These are phyloP conservation scores for Notocelia uddmanniana DNA, from an alignment of 2,888 invertebrate genomes.

Conservation along the genomic window DNA sequence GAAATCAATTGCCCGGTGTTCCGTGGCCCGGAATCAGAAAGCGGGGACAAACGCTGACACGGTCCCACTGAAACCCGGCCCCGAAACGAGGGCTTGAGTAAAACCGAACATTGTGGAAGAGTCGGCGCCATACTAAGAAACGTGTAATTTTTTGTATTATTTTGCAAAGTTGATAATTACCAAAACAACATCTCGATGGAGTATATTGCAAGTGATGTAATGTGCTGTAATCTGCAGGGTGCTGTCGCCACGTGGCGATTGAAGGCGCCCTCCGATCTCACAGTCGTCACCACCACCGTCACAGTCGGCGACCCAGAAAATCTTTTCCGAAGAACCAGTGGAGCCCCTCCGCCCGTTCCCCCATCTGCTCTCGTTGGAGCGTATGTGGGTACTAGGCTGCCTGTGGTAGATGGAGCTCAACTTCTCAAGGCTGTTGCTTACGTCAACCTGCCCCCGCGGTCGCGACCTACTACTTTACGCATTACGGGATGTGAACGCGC, in stretches of 20 bases:
- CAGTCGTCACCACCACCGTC: conserved; percentile 77
- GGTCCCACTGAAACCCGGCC: no score
- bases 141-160: conserved; percentile 82
- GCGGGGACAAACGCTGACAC: no score
- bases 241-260: conserved; percentile 72
- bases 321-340: conserved; percentile 85
- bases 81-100: no score
- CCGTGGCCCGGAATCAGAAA: no score
- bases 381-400: conserved; percentile 89
- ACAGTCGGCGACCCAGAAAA: conserved; percentile 76
- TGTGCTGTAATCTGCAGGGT: no score
- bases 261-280: conserved; percentile 77
- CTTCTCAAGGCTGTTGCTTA: conserved; percentile 88
- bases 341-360: conserved; percentile 85
- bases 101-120: no score
- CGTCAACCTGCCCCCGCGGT: conserved; percentile 83
- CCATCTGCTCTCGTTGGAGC: conserved; percentile 87
- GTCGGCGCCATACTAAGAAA: conserved; percentile 70
- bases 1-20: no score
- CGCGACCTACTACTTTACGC: conserved; percentile 70
- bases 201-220: conserved; percentile 75
- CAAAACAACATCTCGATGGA: conserved; percentile 80
- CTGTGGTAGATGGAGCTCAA: conserved; percentile 88
- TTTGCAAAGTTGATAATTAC: conserved; percentile 80
- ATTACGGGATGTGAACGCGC: conserved; percentile 88